Conservation (phyloP, 2,888 invertebrate species). For the Biston stratarius region DNA sequence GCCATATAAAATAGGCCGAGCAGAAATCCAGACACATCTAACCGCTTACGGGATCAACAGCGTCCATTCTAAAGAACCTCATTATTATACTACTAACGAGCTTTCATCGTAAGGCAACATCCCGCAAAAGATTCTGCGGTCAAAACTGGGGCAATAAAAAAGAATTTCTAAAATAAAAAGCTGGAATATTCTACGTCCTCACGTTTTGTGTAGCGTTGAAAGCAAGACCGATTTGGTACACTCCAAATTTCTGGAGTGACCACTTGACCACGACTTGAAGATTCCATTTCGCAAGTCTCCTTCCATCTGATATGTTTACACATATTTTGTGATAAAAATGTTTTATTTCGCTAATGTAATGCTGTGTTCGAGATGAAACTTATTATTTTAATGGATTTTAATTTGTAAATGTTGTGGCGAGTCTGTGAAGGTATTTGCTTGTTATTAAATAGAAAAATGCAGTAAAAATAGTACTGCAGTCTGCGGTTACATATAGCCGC, state of each 20-base stretch:
- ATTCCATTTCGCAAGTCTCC: slow-evolving; percentile 48
- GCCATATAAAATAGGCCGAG: slow-evolving; percentile 18
- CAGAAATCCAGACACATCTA: slow-evolving; percentile 22
- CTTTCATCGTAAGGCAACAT: slow-evolving; percentile 25
- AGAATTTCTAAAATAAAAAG: slow-evolving; percentile 34
- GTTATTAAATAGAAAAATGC: slow-evolving; percentile 43
- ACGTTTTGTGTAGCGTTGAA: slow-evolving; percentile 48
- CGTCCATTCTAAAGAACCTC: slow-evolving; percentile 25
- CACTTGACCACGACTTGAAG: slow-evolving; percentile 51
- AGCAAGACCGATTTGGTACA: slow-evolving; percentile 53
- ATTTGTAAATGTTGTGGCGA: slow-evolving; percentile 47
- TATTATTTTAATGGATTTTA: slow-evolving; percentile 48
- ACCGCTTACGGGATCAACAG: slow-evolving; percentile 28
- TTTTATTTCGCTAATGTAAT: slow-evolving; percentile 39
- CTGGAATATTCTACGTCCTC: slow-evolving; percentile 40
- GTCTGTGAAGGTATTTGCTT: slow-evolving; percentile 41
- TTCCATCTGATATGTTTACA: slow-evolving; percentile 48
- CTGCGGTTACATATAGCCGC: slow-evolving; percentile 7
- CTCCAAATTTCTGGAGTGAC: slow-evolving; percentile 53
- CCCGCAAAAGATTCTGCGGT: slow-evolving; percentile 27
- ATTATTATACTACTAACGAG: slow-evolving; percentile 33
- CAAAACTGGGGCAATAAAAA: slow-evolving; percentile 27
- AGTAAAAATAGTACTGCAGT: slow-evolving; percentile 34
- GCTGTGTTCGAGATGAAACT: slow-evolving; percentile 39
- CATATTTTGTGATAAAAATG: slow-evolving; percentile 42